These are phyloP conservation scores for Ladona fulva DNA, from an alignment of 1,140 invertebrate genomes.

Conservation along the genomic window DNA sequence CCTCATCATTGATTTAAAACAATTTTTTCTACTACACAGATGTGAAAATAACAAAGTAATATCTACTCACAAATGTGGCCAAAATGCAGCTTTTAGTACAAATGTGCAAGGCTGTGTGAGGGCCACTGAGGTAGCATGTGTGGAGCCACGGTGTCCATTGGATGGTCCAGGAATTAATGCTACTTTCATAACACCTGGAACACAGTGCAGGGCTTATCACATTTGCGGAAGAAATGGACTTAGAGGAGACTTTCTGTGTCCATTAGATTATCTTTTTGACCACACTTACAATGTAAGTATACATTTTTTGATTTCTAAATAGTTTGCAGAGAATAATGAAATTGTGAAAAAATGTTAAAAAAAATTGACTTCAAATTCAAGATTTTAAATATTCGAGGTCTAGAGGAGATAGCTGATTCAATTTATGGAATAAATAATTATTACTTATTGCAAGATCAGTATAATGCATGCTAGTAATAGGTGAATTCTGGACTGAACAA, in stretches of 20 bases:
- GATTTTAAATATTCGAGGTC: too few relatives aligned
- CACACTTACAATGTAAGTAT: constrained; percentile 24
- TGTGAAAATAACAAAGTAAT: background rate
- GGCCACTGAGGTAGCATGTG: background rate
- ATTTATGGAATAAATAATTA: too few relatives aligned
- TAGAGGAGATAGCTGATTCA: too few relatives aligned
- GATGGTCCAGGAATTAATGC: background rate
- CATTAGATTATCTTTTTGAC: constrained; percentile 27
- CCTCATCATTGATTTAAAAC: too few relatives aligned
- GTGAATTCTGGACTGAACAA: too few relatives aligned
- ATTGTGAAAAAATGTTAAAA: too few relatives aligned
- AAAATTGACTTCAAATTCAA: too few relatives aligned
- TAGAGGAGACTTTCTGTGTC: constrained; percentile 23
- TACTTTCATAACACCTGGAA: constrained; percentile 20
- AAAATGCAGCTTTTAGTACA: background rate
- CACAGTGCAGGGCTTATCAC: constrained; percentile 28
- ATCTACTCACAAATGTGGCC: background rate
- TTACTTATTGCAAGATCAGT: too few relatives aligned
- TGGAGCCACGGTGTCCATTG: background rate
- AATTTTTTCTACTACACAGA: background rate
- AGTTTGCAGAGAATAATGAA: too few relatives aligned
- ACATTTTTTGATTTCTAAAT: too few relatives aligned
- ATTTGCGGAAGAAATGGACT: constrained; percentile 23
- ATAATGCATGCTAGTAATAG: too few relatives aligned
- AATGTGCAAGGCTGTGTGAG: background rate